Base-by-base conservation (phyloP, 2,797 vertebrate genomes). In the Amblyraja radiata region DNA sequence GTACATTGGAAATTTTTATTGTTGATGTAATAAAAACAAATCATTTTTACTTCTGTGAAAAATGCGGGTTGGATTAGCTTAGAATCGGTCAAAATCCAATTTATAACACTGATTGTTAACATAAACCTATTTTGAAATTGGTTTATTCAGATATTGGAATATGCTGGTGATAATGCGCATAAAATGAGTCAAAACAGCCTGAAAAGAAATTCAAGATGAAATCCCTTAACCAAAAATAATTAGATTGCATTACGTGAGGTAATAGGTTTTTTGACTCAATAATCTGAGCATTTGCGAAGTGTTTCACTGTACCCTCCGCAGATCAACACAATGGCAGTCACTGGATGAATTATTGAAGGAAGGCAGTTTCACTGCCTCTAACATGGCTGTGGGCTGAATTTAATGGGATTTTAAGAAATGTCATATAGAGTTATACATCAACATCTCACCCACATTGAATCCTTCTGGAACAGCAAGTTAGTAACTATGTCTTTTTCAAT, bases 291-390 rank as follows among this genome's bases (percentile, higher is more conserved):
- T 92, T 92, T 92, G 32, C 39, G 46, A 92, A 92, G 36, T 74
- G 71, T 92, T 92, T 28, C 71, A 92, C 90, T 54, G 36, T 46
- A 74, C 39, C 46, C 65, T 74, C 25, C 71, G n/a, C 90, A 74
- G 71, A 76, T 92, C 90, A 92, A 25, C 90, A 73, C 68, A 92
- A 92, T 92, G 71, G 90, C 71, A 76, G 71, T 39, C 39, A 92
- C 68, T 92, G 71, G 76, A 92, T 92, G 90, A 76, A 92, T 92
- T 74, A 92, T 92, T 92, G 90, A 92, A 74, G 46, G 71, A 58
- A 58, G 90, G 25, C 81, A 92, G 46, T 73, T 92, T 74, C 10
- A 71, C 90, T 92, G 68, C 90, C n/a, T 92, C 21, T 92, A 92
- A 74, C n/a, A 54, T 92, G 90, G 16, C 68, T 92, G 54, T 92